phyloP scores from a whole-genome alignment of 2,888 invertebrate species.

The Heliconius aoede region DNA sequence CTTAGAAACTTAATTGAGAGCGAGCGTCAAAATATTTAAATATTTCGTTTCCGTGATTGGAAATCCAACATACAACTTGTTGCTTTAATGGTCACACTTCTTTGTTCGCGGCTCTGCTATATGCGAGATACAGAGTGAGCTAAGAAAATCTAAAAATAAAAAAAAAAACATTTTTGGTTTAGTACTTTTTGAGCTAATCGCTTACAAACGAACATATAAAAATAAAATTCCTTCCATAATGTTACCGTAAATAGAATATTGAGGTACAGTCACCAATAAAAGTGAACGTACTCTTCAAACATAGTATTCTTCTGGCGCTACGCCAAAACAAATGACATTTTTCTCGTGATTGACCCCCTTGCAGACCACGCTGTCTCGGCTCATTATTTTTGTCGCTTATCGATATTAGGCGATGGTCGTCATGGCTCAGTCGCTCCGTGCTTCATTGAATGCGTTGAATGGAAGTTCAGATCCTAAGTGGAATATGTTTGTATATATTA shows the following conservation, averaged over 20 bases:
- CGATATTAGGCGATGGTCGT: neutral
- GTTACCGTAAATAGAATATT: conserved; percentile 12
- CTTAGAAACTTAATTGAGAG: no score
- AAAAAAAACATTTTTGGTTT: neutral
- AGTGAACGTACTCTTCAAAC: conserved; percentile 62
- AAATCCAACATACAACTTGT: no score
- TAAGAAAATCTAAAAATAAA: neutral
- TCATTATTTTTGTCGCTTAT: conserved; percentile 37
- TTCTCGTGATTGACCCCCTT: conserved; percentile 69
- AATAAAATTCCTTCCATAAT: neutral
- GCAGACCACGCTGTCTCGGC: conserved; percentile 70
- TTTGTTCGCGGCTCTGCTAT: neutral
- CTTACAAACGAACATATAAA: neutral
- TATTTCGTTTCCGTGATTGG: no score
- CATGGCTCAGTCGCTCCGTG: neutral
- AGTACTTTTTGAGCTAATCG: neutral
- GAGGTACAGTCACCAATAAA: conserved; percentile 35
- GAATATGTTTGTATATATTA: neutral
- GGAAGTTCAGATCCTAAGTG: neutral
- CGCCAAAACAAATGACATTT: conserved; percentile 68
- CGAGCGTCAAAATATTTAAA: no score
- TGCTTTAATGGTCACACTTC: no score
- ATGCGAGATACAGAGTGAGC: neutral
- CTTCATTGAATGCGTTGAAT: neutral
- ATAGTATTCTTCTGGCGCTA: conserved; percentile 61